A percentile compares a stretch with the other conserved stretches of the same genome.
phyloP scores from a whole-genome alignment of 2,113 vertebrate genomes.

The Microcebus ravelobensis region DNA sequence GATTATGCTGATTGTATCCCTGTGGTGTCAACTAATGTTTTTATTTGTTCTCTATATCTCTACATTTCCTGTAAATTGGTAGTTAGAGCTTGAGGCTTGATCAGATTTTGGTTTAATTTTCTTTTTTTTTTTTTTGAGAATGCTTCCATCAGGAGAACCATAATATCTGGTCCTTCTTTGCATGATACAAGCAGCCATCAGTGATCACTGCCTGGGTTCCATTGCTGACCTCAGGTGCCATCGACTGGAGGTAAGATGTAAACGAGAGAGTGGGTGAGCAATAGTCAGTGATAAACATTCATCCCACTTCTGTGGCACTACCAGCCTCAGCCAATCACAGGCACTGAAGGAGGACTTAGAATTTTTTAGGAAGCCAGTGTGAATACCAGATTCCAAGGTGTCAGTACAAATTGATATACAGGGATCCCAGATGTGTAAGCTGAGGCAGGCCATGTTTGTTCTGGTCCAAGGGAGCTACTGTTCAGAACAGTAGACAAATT shows the following conservation, averaged over 20 bases:
- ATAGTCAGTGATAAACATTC: neutral
- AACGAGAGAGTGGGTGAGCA: neutral
- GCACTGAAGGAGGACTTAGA: neutral
- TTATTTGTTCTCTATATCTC: neutral
- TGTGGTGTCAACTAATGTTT: neutral
- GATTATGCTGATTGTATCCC: neutral
- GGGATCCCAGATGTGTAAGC: fast-evolving
- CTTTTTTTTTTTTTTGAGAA: neutral
- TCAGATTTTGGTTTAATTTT: neutral
- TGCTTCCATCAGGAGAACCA: neutral
- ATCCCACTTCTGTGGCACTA: neutral
- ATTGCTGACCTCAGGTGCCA: neutral
- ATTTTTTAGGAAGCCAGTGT: neutral
- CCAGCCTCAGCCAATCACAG: neutral
- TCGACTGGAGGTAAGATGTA: neutral
- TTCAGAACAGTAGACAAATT: neutral
- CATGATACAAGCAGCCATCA: neutral
- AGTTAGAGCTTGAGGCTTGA: neutral
- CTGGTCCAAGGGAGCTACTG: neutral
- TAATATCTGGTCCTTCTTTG: neutral
- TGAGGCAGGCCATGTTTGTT: neutral
- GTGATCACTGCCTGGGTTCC: neutral
- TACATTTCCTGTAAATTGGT: neutral
- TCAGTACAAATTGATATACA: neutral
- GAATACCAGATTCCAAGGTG: neutral